Evolutionary conservation across 2,113 vertebrate genomes (phyloP).

Genomic region (Ictalurus punctatus): DNA sequence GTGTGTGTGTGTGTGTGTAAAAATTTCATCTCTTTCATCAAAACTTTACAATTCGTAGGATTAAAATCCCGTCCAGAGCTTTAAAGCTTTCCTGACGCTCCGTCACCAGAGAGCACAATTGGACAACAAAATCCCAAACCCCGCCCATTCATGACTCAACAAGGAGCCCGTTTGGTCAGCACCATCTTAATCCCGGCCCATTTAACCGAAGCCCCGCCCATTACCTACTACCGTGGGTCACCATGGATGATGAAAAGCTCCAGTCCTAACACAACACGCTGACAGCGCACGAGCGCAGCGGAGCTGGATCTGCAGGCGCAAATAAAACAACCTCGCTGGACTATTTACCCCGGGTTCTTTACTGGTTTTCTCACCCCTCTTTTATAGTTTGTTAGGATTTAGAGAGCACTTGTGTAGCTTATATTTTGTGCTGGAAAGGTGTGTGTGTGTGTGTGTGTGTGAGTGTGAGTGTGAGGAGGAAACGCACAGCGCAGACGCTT

Average conservation of each 20-base stretch:
- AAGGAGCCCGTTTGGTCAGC: neutral
- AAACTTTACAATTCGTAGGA: neutral
- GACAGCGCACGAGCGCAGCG: constrained; percentile 6
- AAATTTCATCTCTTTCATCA: neutral
- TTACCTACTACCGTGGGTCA: constrained; percentile 29
- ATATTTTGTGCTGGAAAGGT: neutral
- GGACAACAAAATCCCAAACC: neutral
- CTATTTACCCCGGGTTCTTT: too few species aligned
- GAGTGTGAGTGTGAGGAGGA: neutral
- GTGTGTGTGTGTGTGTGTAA: neutral
- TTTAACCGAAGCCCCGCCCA: neutral
- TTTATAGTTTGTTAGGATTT: neutral
- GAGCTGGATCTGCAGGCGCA: neutral
- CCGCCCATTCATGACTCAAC: neutral
- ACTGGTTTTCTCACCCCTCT: too few species aligned
- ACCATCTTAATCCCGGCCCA: neutral
- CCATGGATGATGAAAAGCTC: constrained; percentile 13
- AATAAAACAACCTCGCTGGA: neutral
- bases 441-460: neutral
- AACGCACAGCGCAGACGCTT: neutral
- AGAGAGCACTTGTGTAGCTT: neutral
- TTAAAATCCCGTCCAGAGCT: neutral
- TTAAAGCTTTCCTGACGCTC: neutral
- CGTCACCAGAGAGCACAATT: constrained; percentile 46
- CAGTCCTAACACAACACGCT: neutral